Base-by-base conservation (phyloP, 2,797 vertebrate species). In the Chrysocyon brachyurus region DNA sequence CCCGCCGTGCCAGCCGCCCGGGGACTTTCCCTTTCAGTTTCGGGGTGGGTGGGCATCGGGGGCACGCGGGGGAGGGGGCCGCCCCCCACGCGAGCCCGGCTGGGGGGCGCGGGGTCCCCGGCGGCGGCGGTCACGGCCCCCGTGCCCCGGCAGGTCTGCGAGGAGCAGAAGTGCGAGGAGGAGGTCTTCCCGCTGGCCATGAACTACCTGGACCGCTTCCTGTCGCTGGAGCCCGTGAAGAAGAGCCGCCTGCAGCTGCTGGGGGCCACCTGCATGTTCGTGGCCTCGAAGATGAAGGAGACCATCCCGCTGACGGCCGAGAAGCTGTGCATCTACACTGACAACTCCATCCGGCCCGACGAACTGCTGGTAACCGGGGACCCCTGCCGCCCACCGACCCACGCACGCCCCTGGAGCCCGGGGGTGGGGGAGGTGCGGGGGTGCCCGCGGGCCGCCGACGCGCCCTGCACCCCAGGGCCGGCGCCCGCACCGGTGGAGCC, bases 231-330 rank as follows among this genome's bases (percentile, higher is more conserved):
- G 98, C 99, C 99, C 93, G 99, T 99, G 97, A 99, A 99, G 98
- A 99, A 99, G 98, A 99, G 98, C 95, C 98, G 99, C 92, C 99
- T 99, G 96, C 99, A 99, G 99, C 99, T 99, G 98, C 99, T 99
- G 70, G 99, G 99, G 98, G 99, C 99, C 81, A 99, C 99, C 68
- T 99, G 99, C 98, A 99, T 99, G 99, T 99, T 99, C 98, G 99
- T 99, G 98, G 99, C 99, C 92, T 99, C 99, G 81, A 99, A 99
- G 99, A 99, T 99, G 99, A 99, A 99, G 99, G 99, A 99, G 98
- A 99, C 99, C 3, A 99, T 99, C 94, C 99, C 99, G 86, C 98
- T 99, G 97, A 99, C 99, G 17, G 99, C 99, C 11, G 99, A 99
- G 98, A 99, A 99, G 98, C 98, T 99, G 97, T 99, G 99, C 98